phyloP scores from a whole-genome alignment of 2,888 invertebrate genomes.

The Schrankia costaestrigalis region DNA sequence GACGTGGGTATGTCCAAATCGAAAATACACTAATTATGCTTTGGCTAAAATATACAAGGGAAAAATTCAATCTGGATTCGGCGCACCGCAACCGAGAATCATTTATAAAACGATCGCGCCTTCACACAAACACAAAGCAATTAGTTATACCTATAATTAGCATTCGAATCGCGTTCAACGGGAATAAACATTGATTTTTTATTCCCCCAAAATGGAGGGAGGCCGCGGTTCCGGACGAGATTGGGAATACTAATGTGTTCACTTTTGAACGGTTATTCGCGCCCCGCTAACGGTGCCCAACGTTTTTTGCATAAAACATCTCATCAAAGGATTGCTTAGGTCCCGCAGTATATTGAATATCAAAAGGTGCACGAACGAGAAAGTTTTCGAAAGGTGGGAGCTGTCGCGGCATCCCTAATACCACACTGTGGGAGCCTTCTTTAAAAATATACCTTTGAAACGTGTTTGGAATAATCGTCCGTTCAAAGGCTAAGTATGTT shows the following conservation, averaged over 20 bases:
- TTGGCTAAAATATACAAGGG: slow-evolving; percentile 31
- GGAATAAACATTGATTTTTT: slow-evolving; percentile 81
- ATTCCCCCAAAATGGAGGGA: slow-evolving; percentile 72
- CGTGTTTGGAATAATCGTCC: slow-evolving; percentile 71
- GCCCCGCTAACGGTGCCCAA: slow-evolving; percentile 72
- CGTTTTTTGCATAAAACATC: slow-evolving; percentile 82
- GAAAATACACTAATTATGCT: slow-evolving; percentile 38
- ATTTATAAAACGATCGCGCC: slow-evolving; percentile 52
- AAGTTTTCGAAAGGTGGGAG: slow-evolving; percentile 65
- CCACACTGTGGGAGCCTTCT: slow-evolving; percentile 70
- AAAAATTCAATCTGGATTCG: slow-evolving; percentile 42
- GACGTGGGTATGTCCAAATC: slow-evolving; percentile 24
- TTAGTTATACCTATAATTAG: slow-evolving; percentile 74
- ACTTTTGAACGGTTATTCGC: slow-evolving; percentile 78
- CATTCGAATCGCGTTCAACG: slow-evolving; percentile 72
- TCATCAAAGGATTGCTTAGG: slow-evolving; percentile 80
- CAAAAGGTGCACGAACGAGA: slow-evolving; percentile 74
- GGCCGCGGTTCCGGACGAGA: slow-evolving; percentile 56
- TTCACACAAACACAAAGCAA: slow-evolving; percentile 69
- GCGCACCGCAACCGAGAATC: slow-evolving; percentile 34
- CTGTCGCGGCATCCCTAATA: slow-evolving; percentile 67
- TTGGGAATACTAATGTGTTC: slow-evolving; percentile 78
- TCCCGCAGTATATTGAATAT: slow-evolving; percentile 78
- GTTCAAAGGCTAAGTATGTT: slow-evolving; percentile 33
- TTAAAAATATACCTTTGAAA: slow-evolving; percentile 76